Percentiles rank a stretch among this genome's conserved stretches.
Conservation (phyloP, 2,888 invertebrate genomes). For the Stenchaetothrips biformis region DNA sequence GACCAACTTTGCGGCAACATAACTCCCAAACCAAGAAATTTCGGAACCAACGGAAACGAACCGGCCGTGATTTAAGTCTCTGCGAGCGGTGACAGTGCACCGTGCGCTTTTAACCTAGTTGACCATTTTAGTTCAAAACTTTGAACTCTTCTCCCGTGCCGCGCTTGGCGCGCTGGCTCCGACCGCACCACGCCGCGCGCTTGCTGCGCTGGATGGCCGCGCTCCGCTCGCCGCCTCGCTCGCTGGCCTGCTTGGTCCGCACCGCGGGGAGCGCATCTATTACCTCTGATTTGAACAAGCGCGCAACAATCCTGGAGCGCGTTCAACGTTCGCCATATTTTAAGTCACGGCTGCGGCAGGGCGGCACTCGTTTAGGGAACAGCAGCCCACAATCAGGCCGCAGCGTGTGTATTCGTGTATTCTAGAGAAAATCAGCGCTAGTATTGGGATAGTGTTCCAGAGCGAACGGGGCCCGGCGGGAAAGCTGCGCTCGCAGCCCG, state of each 20-base stretch:
- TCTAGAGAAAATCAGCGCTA: not conserved
- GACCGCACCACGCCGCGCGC: not conserved
- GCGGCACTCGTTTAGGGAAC: not conserved
- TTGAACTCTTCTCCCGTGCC: too few species aligned
- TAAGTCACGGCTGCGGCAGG: not conserved
- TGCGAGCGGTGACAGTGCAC: too few species aligned
- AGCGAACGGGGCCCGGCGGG: not conserved
- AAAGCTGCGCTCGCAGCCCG: not conserved
- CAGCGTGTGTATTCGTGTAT: not conserved
- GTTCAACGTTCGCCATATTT: not conserved
- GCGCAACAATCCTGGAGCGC: not conserved
- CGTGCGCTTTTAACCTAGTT: too few species aligned
- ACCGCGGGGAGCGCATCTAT: conserved; percentile 11
- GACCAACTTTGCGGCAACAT: too few species aligned
- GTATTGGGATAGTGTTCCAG: not conserved
- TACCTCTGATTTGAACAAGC: conserved; percentile 12
- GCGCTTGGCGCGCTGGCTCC: not conserved
- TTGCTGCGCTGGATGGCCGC: not conserved
- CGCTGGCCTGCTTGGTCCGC: not conserved
- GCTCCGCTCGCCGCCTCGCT: not conserved
- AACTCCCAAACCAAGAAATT: too few species aligned
- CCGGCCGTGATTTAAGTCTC: too few species aligned
- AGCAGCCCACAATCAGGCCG: not conserved
- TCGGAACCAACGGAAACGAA: too few species aligned
- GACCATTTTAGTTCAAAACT: too few species aligned